phyloP scores from a whole-genome alignment of 1,140 invertebrate species.

The Bombyx mandarina region DNA sequence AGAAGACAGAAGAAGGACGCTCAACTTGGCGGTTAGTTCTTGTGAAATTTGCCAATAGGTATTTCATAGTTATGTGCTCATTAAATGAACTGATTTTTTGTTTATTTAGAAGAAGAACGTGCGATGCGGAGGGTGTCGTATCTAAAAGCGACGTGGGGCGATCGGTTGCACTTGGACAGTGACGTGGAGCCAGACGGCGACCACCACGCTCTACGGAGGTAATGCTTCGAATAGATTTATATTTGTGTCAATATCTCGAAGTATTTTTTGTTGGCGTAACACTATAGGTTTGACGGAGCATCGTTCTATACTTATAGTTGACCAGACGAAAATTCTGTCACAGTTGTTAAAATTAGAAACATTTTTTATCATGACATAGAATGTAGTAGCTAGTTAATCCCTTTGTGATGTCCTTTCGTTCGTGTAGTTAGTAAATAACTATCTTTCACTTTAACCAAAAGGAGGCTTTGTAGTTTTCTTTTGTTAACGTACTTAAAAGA shows the following conservation, averaged over 20 bases:
- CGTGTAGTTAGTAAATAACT: constrained; percentile 1
- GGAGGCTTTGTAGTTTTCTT: neutral
- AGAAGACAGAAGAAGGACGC: constrained; percentile 74
- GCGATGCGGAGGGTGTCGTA: constrained; percentile 91
- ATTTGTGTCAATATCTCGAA: neutral
- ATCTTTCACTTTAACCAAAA: neutral
- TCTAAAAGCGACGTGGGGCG: constrained; percentile 87
- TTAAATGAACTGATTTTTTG: neutral
- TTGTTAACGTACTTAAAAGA: constrained; percentile 11
- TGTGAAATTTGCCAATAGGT: neutral
- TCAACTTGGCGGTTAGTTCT: constrained; percentile 57
- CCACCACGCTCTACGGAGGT: constrained; percentile 75
- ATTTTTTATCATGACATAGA: constrained; percentile 12
- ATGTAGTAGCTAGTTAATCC: constrained; percentile 33
- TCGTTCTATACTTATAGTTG: too few species aligned
- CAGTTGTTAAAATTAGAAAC: too few species aligned
- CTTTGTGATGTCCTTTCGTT: constrained; percentile 1
- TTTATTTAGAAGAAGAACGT: constrained; percentile 81
- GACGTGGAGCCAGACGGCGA: constrained; percentile 78
- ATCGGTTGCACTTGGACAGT: constrained; percentile 78
- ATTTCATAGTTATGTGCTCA: neutral
- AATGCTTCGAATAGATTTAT: constrained; percentile 8
- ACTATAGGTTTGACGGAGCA: too few species aligned
- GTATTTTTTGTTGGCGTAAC: neutral
- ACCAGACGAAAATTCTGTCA: too few species aligned